A percentile compares a stretch with the other conserved stretches of the same genome.
These are phyloP conservation scores for Desoria tigrina DNA, from an alignment of 2,888 invertebrate genomes.

Conservation along the genomic window DNA sequence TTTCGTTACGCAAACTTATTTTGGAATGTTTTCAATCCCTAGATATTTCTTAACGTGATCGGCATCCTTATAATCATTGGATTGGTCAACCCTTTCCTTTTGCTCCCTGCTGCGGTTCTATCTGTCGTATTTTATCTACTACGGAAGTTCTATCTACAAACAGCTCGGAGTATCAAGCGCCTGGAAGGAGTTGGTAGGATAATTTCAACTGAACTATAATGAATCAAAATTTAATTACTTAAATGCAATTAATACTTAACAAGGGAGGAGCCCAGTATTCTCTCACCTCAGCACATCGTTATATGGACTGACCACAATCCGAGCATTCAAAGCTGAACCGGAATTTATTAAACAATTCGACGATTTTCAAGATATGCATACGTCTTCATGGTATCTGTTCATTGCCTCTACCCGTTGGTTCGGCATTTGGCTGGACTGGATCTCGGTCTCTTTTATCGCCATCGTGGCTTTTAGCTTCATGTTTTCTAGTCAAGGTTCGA, in stretches of 20 bases:
- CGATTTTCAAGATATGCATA: conserved; percentile 71
- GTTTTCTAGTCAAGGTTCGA: conserved; percentile 58
- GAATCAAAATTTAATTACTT: background rate
- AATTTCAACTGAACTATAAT: too few species aligned
- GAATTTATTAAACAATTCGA: conserved; percentile 77
- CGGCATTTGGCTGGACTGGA: conserved; percentile 86
- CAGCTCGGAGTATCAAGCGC: conserved; percentile 74
- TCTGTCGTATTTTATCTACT: conserved; percentile 73
- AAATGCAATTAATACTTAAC: conserved; percentile 55
- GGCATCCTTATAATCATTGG: conserved; percentile 59
- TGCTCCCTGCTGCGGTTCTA: conserved; percentile 67
- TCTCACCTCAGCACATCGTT: conserved; percentile 86
- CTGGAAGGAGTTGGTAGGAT: conserved; percentile 59
- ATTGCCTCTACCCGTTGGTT: conserved; percentile 87
- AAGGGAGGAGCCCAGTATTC: conserved; percentile 90
- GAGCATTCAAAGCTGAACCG: conserved; percentile 80
- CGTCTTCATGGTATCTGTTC: conserved; percentile 89
- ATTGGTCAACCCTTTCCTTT: conserved; percentile 55
- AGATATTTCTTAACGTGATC: conserved; percentile 68
- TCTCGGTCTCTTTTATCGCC: conserved; percentile 82
- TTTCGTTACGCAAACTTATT: background rate
- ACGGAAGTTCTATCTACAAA: conserved; percentile 73
- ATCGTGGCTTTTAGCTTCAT: conserved; percentile 85
- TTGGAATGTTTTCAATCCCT: conserved; percentile 23
- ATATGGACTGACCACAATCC: conserved; percentile 85